Percentiles rank a stretch among this genome's conserved stretches.
phyloP scores from a whole-genome alignment of 2,797 vertebrate genomes.

The Macrochelys suwanniensis region DNA sequence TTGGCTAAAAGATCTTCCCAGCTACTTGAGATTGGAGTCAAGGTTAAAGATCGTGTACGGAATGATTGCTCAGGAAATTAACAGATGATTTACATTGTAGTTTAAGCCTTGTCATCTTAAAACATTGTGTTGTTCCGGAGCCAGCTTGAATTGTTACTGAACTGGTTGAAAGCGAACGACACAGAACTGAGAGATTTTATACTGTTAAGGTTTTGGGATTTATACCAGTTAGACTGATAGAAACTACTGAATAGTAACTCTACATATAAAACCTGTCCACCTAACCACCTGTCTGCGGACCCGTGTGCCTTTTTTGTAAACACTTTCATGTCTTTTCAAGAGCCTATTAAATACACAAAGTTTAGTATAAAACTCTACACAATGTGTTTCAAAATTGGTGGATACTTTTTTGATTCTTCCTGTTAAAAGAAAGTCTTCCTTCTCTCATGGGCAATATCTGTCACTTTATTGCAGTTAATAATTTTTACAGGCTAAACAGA shows the following conservation, averaged over 20 bases:
- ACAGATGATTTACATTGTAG: conserved; percentile 83
- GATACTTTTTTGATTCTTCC: conserved; percentile 82
- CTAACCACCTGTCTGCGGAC: conserved; percentile 89
- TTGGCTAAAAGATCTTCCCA: conserved; percentile 84
- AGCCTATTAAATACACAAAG: conserved; percentile 84
- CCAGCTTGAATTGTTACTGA: conserved; percentile 80
- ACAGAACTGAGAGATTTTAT: conserved; percentile 91
- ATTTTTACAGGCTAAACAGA: conserved; percentile 62
- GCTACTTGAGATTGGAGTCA: conserved; percentile 93
- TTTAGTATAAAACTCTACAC: conserved; percentile 81
- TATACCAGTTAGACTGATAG: conserved; percentile 83
- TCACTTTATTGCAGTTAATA: conserved; percentile 72
- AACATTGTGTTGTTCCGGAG: conserved; percentile 75
- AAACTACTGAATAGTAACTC: conserved; percentile 83
- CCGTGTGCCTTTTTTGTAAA: conserved; percentile 96
- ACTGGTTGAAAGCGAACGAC: conserved; percentile 84
- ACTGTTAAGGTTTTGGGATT: conserved; percentile 79
- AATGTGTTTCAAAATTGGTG: conserved; percentile 73
- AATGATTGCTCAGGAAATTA: conserved; percentile 92
- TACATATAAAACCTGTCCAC: conserved; percentile 91
- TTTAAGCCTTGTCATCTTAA: conserved; percentile 74
- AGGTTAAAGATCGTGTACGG: conserved; percentile 79
- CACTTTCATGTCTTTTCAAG: conserved; percentile 86
- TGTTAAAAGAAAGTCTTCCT: conserved; percentile 93
- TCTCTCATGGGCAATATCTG: conserved; percentile 90